Evolutionary conservation across 2,888 invertebrate species (phyloP).

Genomic region (Labia minor): DNA sequence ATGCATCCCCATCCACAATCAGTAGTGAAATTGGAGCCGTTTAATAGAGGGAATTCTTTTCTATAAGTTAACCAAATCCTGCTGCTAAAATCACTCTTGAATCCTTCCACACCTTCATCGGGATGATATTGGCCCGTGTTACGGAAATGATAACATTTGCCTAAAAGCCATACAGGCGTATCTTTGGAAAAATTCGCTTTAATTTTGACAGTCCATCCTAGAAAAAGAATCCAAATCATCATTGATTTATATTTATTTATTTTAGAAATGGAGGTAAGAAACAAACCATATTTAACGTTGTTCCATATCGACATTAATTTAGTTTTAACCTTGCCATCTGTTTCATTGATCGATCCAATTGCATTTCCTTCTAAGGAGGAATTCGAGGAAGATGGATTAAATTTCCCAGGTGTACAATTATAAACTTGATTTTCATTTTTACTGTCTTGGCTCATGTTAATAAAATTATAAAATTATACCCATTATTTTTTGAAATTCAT

Average conservation of each 20-base stretch:
- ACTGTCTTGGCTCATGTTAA: too few species aligned
- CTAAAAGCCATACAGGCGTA: slow-evolving; percentile 77
- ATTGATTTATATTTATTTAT: not conserved
- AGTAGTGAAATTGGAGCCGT: slow-evolving; percentile 69
- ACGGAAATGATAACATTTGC: slow-evolving; percentile 62
- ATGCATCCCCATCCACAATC: slow-evolving; percentile 95
- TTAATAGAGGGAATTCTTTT: slow-evolving; percentile 70
- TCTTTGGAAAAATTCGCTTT: slow-evolving; percentile 69
- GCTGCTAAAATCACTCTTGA: slow-evolving; percentile 72
- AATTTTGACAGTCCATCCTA: slow-evolving; percentile 66
- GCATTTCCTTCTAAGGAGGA: too few species aligned
- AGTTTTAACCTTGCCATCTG: slow-evolving; percentile 68
- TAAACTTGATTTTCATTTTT: too few species aligned
- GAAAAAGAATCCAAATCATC: slow-evolving; percentile 23
- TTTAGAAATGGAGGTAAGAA: too few species aligned
- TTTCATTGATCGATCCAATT: slow-evolving; percentile 35
- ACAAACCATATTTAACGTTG: slow-evolving; percentile 73
- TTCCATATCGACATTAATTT: slow-evolving; percentile 81
- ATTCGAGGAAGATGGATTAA: too few species aligned
- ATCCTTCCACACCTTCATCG: slow-evolving; percentile 59
- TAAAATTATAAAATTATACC: too few species aligned
- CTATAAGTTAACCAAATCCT: slow-evolving; percentile 81
- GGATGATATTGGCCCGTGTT: slow-evolving; percentile 14
- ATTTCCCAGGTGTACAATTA: too few species aligned
- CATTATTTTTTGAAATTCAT: too few species aligned